Conservation (phyloP, 2,797 vertebrate genomes). For the Graptemys geographica region DNA sequence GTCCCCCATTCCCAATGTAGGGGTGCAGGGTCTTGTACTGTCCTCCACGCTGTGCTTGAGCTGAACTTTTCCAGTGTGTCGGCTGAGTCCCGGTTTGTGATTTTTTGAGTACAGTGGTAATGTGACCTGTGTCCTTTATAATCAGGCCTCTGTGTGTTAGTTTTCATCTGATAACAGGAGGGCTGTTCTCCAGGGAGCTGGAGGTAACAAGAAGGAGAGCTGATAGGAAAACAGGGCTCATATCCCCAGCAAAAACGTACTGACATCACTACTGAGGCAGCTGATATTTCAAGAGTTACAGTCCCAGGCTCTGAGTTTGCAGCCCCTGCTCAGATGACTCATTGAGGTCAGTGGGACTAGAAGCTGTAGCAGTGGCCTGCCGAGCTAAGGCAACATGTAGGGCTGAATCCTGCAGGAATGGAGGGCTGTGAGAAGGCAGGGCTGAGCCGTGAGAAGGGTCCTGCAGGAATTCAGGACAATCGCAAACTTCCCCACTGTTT, state of each 20-base stretch:
- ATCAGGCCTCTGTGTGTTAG: background rate
- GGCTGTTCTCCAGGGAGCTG: background rate
- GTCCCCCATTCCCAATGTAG: background rate
- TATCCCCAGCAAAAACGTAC: background rate
- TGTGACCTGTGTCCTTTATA: background rate
- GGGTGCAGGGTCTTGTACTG: background rate
- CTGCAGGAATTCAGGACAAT: background rate
- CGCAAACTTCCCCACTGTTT: background rate
- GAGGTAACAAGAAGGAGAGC: background rate
- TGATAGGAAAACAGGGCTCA: background rate
- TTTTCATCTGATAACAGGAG: constrained; percentile 30
- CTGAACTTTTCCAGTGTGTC: background rate
- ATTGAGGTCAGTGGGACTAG: background rate
- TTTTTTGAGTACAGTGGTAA: background rate
- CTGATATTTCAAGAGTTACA: too few relatives aligned
- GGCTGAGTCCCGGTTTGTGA: background rate
- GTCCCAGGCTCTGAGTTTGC: background rate
- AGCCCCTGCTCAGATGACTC: background rate
- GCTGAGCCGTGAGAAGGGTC: background rate
- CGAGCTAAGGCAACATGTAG: background rate
- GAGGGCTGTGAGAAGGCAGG: background rate
- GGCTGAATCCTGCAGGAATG: background rate
- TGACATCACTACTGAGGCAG: background rate
- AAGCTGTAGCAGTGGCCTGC: background rate
- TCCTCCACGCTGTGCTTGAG: background rate